Evolutionary conservation across 2,797 vertebrate species (phyloP), one percentile per base, ranked within the genome.

Genomic region (Schizopygopsis malacanthus): DNA sequence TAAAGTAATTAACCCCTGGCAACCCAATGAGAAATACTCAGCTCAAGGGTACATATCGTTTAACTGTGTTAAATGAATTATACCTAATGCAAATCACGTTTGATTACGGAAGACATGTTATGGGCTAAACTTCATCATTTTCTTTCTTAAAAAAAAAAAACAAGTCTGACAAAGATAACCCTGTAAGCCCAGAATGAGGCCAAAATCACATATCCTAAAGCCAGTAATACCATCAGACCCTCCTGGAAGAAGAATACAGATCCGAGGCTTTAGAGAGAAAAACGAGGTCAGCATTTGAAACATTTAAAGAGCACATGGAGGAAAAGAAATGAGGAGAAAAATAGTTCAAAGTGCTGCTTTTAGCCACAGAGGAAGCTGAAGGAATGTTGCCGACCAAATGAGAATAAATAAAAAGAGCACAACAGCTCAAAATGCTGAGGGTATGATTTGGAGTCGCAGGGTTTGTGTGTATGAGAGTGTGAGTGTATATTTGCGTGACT

Each of bases 1-100:
- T 86, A 82, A 85, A 80, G 72, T 88, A 88, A 92, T 92, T 92
- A 92, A 92, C 91, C 89, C 89, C 78, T 81, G 75, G 83, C 82
- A 87, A 81, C 83, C 86, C 82, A 87, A 88, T 41, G 43, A 69
- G 81, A 89, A 86, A 86, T 80, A 82, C 80, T 65, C 63, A 73
- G 85, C 86, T 88, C 81, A 39, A 73, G 71, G 73, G 75, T 85
- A 82, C 79, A 77, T 84, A 85, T 90, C 78, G 78, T 88, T 86
- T 87, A 88, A 85, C 89, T 77, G 72, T 67, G 79, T 75, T 89
- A 88, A 91, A 90, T 87, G 54, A 91, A 91, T 88, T 85, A 87
- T 47, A 78, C 80, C 78, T 37, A 59, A 89, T 89, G 81, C 79
- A 87, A 83, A 90, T 89, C 83, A 77, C 65, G 77, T 70, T 87